A percentile compares a stretch with the other conserved stretches of the same genome.
Evolutionary conservation across 2,113 vertebrate genomes (phyloP).

Genomic region (Mola mola): DNA sequence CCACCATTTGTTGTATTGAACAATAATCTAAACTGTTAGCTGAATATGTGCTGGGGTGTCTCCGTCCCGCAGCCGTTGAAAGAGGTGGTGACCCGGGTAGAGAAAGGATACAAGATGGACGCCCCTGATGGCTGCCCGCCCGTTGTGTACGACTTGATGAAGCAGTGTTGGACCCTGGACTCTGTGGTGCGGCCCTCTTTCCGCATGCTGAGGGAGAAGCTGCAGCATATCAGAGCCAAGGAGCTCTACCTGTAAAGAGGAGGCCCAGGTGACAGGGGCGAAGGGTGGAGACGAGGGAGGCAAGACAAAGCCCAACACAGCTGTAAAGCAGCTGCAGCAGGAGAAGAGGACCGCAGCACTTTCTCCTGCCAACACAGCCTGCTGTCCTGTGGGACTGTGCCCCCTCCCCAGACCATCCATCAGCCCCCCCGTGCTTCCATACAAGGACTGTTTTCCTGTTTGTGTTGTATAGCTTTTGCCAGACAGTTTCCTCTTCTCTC

Average conservation of each 20-base stretch:
- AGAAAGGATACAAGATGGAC: conserved; percentile 98
- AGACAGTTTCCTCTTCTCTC: conserved; percentile 52
- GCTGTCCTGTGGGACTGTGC: conserved; percentile 57
- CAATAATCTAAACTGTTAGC: too few relatives aligned
- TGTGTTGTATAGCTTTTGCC: conserved; percentile 76
- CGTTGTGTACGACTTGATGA: conserved; percentile 95
- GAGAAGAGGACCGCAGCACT: conserved; percentile 41
- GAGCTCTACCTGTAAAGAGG: conserved; percentile 92
- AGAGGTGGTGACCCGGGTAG: conserved; percentile 95
- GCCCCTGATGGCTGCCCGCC: conserved; percentile 90
- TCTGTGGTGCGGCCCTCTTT: conserved; percentile 87
- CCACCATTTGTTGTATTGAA: neutral
- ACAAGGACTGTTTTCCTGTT: conserved; percentile 68
- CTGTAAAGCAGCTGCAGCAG: conserved; percentile 22
- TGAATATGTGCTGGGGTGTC: conserved; percentile 5
- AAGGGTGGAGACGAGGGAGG: neutral
- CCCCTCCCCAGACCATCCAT: conserved; percentile 33
- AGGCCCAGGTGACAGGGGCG: neutral
- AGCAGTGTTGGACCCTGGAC: conserved; percentile 97
- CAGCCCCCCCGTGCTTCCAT: conserved; percentile 50
- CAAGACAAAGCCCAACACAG: conserved; percentile 41
- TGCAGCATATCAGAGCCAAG: conserved; percentile 92
- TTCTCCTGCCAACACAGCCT: conserved; percentile 40
- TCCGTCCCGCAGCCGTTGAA: conserved; percentile 87
- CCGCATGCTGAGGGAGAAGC: conserved; percentile 92